Evolutionary conservation across 2,888 invertebrate genomes (phyloP), one percentile per base, ranked within the genome.

Genomic region (Drosophila villosipedis): DNA sequence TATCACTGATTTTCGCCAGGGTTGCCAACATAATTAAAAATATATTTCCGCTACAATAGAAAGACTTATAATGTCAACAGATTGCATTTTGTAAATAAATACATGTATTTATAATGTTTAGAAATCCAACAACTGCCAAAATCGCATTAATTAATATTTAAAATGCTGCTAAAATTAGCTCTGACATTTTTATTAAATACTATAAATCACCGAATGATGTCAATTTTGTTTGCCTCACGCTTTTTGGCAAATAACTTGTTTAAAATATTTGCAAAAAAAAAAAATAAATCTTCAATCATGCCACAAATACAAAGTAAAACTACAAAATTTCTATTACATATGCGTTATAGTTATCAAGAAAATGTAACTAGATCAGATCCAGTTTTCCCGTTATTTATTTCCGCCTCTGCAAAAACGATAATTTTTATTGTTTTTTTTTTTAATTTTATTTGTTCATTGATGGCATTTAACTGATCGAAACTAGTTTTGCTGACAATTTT

Each of bases 401-500:
- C 54, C 64, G 54, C 35, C 43, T 64, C 50, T 43, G 69, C 39
- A 22, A 39, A 30, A 57, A 39, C 41, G n/a, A 58, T 65, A 54
- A 53, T 73, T 28, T 30, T 58, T 12, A 60, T 59, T 60, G 31
- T 25, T 35, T 39, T 41, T 64, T 39, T 59, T 50, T 39, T 16
- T 47, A 4, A 25, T 25, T 50, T 63, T 54, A 22, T 41, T 30
- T 58, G 22, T n/a, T 37, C 58, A 43, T 41, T 50, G 58, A 59
- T 64, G 76, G 62, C 77, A 75, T 84, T 77, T 73, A 64, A 82
- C 71, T 60, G 78, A 74, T 67, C 39, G 47, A 79, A 89, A 85
- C 85, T 69, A 47, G 90, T 87, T 89, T 86, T 43, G 70, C 60
- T 74, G 87, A 86, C 82, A 84, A 69, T 75, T 76, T 89, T 82